A percentile compares a stretch with the other conserved stretches of the same genome.
These are phyloP conservation scores for honey bee (Apis mellifera) DNA, from an alignment of 1,140 invertebrate species.

Conservation along the genomic window Amel_HAv3.1 CM009931.2:2977001-2977500, in stretches of 20 bases:
- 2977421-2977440: too few relatives aligned
- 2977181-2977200: slow-evolving; percentile 7
- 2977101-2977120: slow-evolving; percentile 63
- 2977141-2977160: slow-evolving; percentile 1
- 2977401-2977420: too few relatives aligned
- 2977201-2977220: slow-evolving; percentile 61
- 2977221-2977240: background rate
- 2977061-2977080: slow-evolving; percentile 33
- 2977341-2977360: too few relatives aligned
- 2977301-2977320: background rate
- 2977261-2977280: background rate
- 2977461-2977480: too few relatives aligned
- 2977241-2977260: too few relatives aligned
- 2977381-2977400: too few relatives aligned
- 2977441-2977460: too few relatives aligned
- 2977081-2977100: slow-evolving; percentile 36
- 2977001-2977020: slow-evolving; percentile 77
- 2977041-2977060: slow-evolving; percentile 43
- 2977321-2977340: too few relatives aligned
- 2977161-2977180: slow-evolving; percentile 59
- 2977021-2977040: slow-evolving; percentile 77
- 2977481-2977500: too few relatives aligned
- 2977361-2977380: too few relatives aligned
- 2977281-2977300: background rate
- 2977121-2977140: slow-evolving; percentile 68